Conservation (phyloP, 2,888 invertebrate species). For the Lumbricus terrestris region DNA sequence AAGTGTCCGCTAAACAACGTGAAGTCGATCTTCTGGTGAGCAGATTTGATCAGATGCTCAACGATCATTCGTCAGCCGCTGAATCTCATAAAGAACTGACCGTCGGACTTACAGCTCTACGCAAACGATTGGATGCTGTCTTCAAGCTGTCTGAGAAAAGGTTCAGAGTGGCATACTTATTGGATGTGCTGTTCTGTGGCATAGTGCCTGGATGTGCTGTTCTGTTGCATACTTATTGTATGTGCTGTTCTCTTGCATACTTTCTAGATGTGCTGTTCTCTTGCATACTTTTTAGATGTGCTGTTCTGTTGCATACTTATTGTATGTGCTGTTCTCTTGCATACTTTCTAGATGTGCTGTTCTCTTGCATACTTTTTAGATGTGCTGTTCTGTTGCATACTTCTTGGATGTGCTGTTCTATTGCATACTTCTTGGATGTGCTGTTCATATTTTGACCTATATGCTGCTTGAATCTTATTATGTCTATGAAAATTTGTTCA, state of each 20-base stretch:
- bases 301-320: neutral
- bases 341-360: too few species aligned
- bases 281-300: neutral
- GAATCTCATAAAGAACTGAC: slow-evolving; percentile 11
- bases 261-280: too few species aligned
- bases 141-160: neutral
- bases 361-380: too few species aligned
- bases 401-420: too few species aligned
- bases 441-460: neutral
- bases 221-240: too few species aligned
- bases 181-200: neutral
- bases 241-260: too few species aligned
- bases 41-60: neutral
- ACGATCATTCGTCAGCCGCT: neutral
- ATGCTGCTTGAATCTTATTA: neutral
- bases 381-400: too few species aligned
- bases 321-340: neutral
- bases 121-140: neutral
- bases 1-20: neutral
- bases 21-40: neutral
- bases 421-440: neutral
- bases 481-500: too few species aligned
- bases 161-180: neutral
- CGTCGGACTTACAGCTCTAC: neutral
- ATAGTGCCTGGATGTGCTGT: too few species aligned